phyloP scores from a whole-genome alignment of 2,797 vertebrate species.

The Semotilus atromaculatus region DNA sequence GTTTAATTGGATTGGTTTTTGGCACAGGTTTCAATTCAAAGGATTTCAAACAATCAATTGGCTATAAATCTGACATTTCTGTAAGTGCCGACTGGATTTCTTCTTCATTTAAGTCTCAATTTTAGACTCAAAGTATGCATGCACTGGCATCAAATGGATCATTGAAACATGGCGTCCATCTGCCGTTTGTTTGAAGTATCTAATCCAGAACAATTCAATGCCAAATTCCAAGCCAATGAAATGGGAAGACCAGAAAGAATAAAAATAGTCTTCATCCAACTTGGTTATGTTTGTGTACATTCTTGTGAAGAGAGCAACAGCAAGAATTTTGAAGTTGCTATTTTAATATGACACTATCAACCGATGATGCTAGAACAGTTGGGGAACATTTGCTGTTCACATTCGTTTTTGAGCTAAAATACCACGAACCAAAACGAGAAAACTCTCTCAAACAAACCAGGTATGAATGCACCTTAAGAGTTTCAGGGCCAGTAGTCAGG shows the following conservation, averaged over 20 bases:
- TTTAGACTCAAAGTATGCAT: background rate
- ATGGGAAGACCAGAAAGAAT: background rate
- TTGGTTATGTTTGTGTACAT: background rate
- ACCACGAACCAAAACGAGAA: background rate
- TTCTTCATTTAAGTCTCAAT: background rate
- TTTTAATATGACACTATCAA: background rate
- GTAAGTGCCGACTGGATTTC: background rate
- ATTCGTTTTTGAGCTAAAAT: too few species aligned
- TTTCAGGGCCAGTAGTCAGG: conserved; percentile 39
- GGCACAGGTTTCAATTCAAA: background rate
- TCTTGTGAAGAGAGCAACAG: background rate
- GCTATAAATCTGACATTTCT: background rate
- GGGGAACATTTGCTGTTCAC: background rate
- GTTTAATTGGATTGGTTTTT: conserved; percentile 8
- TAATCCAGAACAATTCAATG: conserved; percentile 11
- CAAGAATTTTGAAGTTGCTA: background rate
- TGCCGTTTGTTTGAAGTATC: background rate
- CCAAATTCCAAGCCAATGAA: background rate
- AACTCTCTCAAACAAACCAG: conserved; percentile 11
- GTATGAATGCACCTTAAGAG: conserved; percentile 11
- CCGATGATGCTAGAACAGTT: background rate
- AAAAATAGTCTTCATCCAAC: background rate
- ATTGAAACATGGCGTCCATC: background rate
- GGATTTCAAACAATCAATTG: background rate
- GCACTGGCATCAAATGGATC: background rate